phyloP scores from a whole-genome alignment of 2,888 invertebrate species.

The Pseudanteris insignis region DNA sequence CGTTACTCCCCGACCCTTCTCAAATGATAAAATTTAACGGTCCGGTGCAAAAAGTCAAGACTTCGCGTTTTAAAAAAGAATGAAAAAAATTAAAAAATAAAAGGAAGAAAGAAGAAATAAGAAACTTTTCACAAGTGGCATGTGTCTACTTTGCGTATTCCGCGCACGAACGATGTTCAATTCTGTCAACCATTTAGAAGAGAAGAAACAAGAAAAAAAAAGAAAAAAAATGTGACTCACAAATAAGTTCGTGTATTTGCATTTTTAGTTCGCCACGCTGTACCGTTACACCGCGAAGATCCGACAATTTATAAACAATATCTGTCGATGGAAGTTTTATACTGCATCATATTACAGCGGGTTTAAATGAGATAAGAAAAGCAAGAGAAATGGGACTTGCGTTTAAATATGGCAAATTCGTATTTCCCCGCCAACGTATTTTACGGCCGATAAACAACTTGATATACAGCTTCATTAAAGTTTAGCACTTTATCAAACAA shows the following conservation, averaged over 20 bases:
- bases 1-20: neutral
- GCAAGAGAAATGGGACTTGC: slow-evolving; percentile 1
- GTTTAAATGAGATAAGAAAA: neutral
- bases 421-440: neutral
- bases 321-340: slow-evolving; percentile 3
- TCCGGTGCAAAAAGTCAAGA: too few relatives aligned
- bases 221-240: slow-evolving; percentile 4
- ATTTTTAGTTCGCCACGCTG: slow-evolving; percentile 4
- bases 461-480: too few relatives aligned
- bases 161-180: slow-evolving; percentile 17
- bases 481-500: too few relatives aligned
- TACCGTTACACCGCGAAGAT: slow-evolving; percentile 10
- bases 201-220: neutral
- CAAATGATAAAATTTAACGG: neutral
- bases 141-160: slow-evolving; percentile 15
- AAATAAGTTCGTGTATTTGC: neutral
- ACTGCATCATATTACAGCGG: slow-evolving; percentile 3
- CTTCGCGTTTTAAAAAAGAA: neutral
- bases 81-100: too few relatives aligned
- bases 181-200: slow-evolving; percentile 1
- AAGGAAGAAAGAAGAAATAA: neutral
- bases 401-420: slow-evolving; percentile 1
- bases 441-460: too few relatives aligned
- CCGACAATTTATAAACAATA: slow-evolving; percentile 17
- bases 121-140: slow-evolving; percentile 6